These are phyloP conservation scores for Lepidonotus clava DNA, from an alignment of 2,888 invertebrate species.

Conservation along the genomic window DNA sequence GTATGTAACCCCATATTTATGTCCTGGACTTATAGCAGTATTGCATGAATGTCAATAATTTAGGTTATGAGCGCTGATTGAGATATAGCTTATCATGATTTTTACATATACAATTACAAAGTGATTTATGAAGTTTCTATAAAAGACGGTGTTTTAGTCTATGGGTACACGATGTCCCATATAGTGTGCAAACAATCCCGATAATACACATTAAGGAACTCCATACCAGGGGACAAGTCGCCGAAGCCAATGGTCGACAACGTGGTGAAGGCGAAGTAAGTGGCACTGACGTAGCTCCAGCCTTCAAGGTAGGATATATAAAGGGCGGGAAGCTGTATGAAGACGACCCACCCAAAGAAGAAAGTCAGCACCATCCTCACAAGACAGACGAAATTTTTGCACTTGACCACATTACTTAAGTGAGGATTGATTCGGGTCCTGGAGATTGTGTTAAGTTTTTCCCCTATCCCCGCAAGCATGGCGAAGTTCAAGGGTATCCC, in stretches of 20 bases:
- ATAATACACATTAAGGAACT: too few species aligned
- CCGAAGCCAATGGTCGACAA: not conserved
- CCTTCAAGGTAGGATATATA: not conserved
- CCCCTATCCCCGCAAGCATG: not conserved
- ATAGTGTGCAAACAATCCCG: too few species aligned
- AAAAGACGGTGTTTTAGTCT: too few species aligned
- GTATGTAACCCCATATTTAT: too few species aligned
- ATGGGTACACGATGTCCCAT: too few species aligned
- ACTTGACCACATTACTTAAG: not conserved
- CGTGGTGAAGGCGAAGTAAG: constrained; percentile 2
- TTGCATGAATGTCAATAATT: too few species aligned
- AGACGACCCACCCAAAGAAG: not conserved
- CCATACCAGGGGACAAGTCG: not conserved
- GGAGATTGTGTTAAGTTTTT: not conserved
- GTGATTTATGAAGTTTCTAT: too few species aligned
- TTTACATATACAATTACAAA: too few species aligned
- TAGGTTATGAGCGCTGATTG: too few species aligned
- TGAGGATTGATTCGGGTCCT: not conserved
- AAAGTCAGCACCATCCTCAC: not conserved
- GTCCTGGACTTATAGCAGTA: too few species aligned
- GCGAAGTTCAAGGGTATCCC: not conserved
- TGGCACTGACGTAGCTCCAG: not conserved
- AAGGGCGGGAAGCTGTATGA: not conserved
- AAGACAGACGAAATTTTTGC: not conserved
- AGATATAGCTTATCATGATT: too few species aligned